Evolutionary conservation across 2,888 invertebrate species (phyloP).

Genomic region (Luperina nickerlii): DNA sequence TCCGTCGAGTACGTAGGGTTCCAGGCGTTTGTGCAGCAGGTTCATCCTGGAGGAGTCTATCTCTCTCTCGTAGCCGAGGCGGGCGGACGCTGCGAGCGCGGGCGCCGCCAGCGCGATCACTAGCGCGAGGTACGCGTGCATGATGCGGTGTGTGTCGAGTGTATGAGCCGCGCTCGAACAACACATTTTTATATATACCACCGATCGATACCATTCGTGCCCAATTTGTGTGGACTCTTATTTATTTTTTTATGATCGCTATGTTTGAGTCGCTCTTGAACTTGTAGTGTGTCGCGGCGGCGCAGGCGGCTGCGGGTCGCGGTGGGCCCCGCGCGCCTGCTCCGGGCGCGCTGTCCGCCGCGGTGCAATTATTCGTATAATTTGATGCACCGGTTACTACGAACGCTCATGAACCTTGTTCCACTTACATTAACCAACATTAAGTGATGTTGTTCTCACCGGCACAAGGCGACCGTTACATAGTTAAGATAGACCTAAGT

Average conservation of each 20-base stretch:
- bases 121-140: constrained; percentile 87
- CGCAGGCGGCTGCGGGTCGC: constrained; percentile 61
- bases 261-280: constrained; percentile 82
- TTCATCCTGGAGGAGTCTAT: constrained; percentile 82
- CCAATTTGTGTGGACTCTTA: constrained; percentile 82
- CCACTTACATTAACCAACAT: constrained; percentile 85
- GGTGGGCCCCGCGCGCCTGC: constrained; percentile 49
- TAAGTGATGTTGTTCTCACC: constrained; percentile 78
- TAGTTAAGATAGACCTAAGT: constrained; percentile 41
- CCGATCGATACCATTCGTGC: constrained; percentile 87
- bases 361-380: constrained; percentile 77
- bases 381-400: constrained; percentile 81
- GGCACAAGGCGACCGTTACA: constrained; percentile 81
- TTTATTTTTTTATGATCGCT: constrained; percentile 80
- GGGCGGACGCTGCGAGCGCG: constrained; percentile 78
- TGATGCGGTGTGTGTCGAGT: constrained; percentile 85
- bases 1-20: constrained; percentile 80
- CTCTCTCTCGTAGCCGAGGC: constrained; percentile 85
- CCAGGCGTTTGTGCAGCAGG: constrained; percentile 81
- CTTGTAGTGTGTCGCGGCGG: constrained; percentile 80
- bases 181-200: constrained; percentile 88
- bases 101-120: constrained; percentile 79
- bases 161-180: constrained; percentile 88
- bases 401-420: constrained; percentile 88
- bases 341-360: constrained; percentile 59